These are phyloP conservation scores for Hephaestus fuliginosus DNA, from an alignment of 2,797 vertebrate species.

Conservation along the genomic window DNA sequence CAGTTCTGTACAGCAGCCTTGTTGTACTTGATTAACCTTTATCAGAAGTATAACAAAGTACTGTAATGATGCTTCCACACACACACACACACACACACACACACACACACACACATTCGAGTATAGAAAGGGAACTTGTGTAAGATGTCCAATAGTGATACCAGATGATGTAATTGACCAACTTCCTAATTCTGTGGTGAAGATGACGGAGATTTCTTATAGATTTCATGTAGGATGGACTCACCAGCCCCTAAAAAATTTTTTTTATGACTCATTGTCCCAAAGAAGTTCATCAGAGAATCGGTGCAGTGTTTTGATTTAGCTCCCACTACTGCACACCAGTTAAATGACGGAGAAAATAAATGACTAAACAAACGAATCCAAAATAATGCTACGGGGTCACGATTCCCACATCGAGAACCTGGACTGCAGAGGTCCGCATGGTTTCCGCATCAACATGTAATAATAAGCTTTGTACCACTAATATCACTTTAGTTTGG, in stretches of 20 bases:
- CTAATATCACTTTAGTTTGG: slow-evolving; percentile 35
- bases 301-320: not conserved
- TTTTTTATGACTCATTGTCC: not conserved
- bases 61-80: not conserved
- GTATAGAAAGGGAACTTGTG: not conserved
- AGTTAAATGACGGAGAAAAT: not conserved
- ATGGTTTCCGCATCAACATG: slow-evolving; percentile 23
- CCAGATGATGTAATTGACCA: not conserved
- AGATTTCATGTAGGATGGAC: not conserved
- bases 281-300: not conserved
- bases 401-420: not conserved
- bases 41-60: not conserved
- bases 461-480: slow-evolving; percentile 23
- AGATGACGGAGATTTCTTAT: not conserved
- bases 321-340: not conserved
- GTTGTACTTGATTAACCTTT: slow-evolving; percentile 14
- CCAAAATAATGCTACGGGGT: not conserved
- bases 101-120: slow-evolving; percentile 6
- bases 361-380: not conserved
- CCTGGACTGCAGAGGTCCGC: not conserved
- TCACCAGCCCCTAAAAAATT: not conserved
- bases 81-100: slow-evolving; percentile 1
- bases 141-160: not conserved
- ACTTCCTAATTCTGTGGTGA: slow-evolving; percentile 29
- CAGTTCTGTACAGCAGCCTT: not conserved